Percentiles rank a stretch among this genome's conserved stretches.
These are phyloP conservation scores for Nasonia longicornis DNA, from an alignment of 1,140 invertebrate species.

Conservation along the genomic window DNA sequence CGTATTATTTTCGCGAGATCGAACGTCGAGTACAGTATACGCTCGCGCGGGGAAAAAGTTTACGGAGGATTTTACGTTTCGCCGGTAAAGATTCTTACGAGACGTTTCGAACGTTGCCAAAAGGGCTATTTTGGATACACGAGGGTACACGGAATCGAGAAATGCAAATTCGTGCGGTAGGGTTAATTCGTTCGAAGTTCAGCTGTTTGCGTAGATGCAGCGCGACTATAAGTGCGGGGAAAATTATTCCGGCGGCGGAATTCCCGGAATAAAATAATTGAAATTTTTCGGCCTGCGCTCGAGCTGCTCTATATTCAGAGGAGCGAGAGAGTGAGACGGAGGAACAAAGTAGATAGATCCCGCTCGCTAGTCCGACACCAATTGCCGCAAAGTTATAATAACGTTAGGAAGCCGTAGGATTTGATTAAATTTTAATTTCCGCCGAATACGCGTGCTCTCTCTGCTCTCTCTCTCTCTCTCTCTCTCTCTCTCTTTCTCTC, in stretches of 20 bases:
- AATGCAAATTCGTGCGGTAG: slow-evolving; percentile 3
- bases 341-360: slow-evolving; percentile 37
- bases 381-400: slow-evolving; percentile 42
- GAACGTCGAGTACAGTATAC: slow-evolving; percentile 1
- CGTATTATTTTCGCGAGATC: slow-evolving; percentile 38
- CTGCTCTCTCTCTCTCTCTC: neutral
- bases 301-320: neutral
- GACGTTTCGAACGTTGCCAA: neutral
- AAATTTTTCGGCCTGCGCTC: slow-evolving; percentile 3
- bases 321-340: neutral
- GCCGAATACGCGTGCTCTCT: slow-evolving; percentile 46
- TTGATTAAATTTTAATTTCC: slow-evolving; percentile 61
- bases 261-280: slow-evolving; percentile 4
- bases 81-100: slow-evolving; percentile 5
- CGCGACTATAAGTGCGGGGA: too few relatives aligned
- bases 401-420: slow-evolving; percentile 48
- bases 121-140: neutral
- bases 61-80: slow-evolving; percentile 21
- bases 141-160: too few relatives aligned
- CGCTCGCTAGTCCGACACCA: neutral
- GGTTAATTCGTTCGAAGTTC: neutral
- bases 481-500: too few relatives aligned
- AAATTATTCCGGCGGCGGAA: neutral
- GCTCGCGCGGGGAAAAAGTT: slow-evolving; percentile 5
- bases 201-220: neutral